Evolutionary conservation across 2,113 vertebrate genomes (phyloP).

Genomic region (Megaptera novaeangliae): DNA sequence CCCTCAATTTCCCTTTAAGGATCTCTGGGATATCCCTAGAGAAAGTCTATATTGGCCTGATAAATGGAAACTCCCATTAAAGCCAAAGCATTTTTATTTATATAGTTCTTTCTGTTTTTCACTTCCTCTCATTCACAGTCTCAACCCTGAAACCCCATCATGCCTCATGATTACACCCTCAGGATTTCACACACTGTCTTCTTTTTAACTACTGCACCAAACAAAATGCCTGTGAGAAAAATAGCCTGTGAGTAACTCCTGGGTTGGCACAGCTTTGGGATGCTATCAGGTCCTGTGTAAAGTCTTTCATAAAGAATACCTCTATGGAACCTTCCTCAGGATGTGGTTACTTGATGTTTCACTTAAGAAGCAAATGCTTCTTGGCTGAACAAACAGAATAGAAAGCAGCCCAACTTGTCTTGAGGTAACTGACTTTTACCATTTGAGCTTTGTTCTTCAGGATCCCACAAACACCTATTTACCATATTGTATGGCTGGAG

Average conservation of each 20-base stretch:
- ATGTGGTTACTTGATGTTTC: not conserved
- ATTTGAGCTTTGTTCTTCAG: not conserved
- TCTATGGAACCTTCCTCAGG: not conserved
- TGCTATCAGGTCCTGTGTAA: not conserved
- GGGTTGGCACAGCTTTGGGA: not conserved
- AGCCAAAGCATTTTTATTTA: not conserved
- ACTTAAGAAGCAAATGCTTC: slow-evolving; percentile 5
- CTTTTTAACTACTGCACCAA: not conserved
- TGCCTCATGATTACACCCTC: not conserved
- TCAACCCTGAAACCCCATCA: not conserved
- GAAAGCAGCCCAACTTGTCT: not conserved
- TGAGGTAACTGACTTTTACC: not conserved
- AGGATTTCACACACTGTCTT: not conserved
- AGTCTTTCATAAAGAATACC: not conserved
- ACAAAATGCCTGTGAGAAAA: not conserved
- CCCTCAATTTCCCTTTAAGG: not conserved
- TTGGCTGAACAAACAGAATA: not conserved
- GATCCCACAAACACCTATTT: not conserved
- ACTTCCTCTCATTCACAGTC: not conserved
- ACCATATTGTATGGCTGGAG: not conserved
- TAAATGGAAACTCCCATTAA: not conserved
- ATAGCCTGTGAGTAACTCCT: not conserved
- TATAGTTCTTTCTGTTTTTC: not conserved
- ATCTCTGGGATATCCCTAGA: not conserved
- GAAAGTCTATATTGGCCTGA: not conserved